A percentile compares a stretch with the other conserved stretches of the same genome.
phyloP scores from a whole-genome alignment of 2,888 invertebrate genomes.

The Urechis unicinctus region DNA sequence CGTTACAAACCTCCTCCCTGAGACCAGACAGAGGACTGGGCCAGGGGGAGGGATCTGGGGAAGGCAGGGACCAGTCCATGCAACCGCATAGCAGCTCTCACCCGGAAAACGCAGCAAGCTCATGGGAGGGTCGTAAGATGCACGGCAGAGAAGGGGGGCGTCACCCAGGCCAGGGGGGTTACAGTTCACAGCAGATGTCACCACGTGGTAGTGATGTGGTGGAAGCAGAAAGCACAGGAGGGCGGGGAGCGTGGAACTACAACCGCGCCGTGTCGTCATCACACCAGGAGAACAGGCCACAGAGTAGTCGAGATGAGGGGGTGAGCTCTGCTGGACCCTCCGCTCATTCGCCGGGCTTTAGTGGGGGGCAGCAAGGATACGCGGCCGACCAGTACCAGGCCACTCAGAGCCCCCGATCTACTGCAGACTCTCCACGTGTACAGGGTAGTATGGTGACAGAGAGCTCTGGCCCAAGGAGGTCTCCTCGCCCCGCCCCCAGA shows the following conservation, averaged over 20 bases:
- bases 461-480: not conserved
- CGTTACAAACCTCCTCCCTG: not conserved
- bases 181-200: no score
- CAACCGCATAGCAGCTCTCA: slow-evolving; percentile 57
- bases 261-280: not conserved
- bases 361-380: not conserved
- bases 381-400: slow-evolving; percentile 6
- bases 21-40: not conserved
- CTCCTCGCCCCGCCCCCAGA: no score
- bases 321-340: no score
- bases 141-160: not conserved
- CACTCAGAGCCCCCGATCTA: not conserved
- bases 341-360: not conserved
- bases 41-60: not conserved
- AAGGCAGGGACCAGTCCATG: no score
- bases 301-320: no score
- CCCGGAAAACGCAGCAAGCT: slow-evolving; percentile 34
- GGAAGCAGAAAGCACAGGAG: no score
- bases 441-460: not conserved
- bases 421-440: no score
- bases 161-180: not conserved
- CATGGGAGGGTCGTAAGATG: not conserved
- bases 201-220: not conserved
- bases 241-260: not conserved
- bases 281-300: not conserved